A percentile compares a stretch with the other conserved stretches of the same genome.
Evolutionary conservation across 1,140 invertebrate genomes (phyloP).

Genomic region (Neoseiulus cucumeris): DNA sequence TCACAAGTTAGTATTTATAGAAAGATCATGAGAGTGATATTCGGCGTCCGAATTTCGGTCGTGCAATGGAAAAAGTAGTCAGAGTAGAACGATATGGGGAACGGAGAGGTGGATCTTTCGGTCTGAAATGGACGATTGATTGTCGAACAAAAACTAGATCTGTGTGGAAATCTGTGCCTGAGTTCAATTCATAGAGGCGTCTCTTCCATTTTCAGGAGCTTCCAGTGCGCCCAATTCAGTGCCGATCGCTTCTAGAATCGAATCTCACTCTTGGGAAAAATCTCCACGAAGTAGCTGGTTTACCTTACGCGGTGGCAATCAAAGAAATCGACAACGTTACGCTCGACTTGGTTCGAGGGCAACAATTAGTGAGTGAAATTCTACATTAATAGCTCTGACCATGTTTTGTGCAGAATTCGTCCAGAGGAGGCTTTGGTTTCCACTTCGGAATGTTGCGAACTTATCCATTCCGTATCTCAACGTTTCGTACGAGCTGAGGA

Average conservation of each 20-base stretch:
- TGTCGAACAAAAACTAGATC: too few species aligned
- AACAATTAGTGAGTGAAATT: conserved; percentile 1
- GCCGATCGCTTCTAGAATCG: neutral
- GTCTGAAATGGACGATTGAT: neutral
- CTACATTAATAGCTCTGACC: too few species aligned
- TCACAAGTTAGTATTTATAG: neutral
- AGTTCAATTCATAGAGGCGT: neutral
- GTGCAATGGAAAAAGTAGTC: neutral
- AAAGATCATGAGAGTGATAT: neutral
- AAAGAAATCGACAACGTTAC: neutral
- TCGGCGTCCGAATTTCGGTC: neutral
- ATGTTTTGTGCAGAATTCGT: too few species aligned
- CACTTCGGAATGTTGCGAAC: too few species aligned
- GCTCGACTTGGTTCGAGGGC: neutral
- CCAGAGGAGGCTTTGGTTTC: too few species aligned
- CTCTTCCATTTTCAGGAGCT: neutral
- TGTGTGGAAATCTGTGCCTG: neutral
- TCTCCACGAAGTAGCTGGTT: neutral
- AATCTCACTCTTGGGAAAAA: neutral
- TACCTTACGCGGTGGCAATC: neutral
- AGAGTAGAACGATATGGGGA: neutral
- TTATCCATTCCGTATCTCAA: too few species aligned
- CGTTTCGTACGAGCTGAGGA: too few species aligned
- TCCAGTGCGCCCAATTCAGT: neutral
- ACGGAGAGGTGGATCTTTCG: neutral